Percentiles rank a stretch among this genome's conserved stretches.
Evolutionary conservation across 2,888 invertebrate species (phyloP).

Genomic region (Ennomos fuscantarius): DNA sequence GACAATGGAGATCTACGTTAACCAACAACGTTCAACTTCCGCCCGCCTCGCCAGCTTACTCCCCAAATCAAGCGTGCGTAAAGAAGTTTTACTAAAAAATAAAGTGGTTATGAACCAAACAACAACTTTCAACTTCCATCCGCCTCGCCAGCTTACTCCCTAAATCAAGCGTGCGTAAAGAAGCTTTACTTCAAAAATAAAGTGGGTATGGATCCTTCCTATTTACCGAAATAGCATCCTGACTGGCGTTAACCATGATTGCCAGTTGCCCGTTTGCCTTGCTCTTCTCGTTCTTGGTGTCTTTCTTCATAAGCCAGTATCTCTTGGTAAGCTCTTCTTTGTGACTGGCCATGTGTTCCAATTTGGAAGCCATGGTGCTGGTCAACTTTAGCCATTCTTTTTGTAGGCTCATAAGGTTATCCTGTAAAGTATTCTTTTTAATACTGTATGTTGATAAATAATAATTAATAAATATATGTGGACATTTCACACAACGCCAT

Average conservation of each 20-base stretch:
- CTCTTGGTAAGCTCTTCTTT: constrained; percentile 78
- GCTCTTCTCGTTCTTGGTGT: constrained; percentile 78
- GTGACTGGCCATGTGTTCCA: constrained; percentile 73
- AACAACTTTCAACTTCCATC: too few relatives aligned
- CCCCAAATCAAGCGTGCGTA: too few relatives aligned
- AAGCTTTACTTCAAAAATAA: neutral
- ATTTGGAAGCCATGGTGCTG: constrained; percentile 69
- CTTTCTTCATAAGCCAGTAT: constrained; percentile 79
- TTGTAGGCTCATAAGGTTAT: constrained; percentile 72
- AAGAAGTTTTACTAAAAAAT: too few relatives aligned
- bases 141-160: too few relatives aligned
- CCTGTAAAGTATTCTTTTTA: constrained; percentile 48
- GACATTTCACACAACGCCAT: too few relatives aligned
- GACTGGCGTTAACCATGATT: constrained; percentile 86
- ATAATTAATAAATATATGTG: neutral
- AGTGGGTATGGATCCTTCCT: neutral
- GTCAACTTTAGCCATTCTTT: constrained; percentile 77
- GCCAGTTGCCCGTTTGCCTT: constrained; percentile 84
- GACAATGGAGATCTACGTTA: too few relatives aligned
- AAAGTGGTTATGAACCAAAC: too few relatives aligned
- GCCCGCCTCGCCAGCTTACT: too few relatives aligned
- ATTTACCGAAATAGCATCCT: constrained; percentile 81
- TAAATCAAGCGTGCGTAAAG: too few relatives aligned
- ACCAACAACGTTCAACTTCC: too few relatives aligned
- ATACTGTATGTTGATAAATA: too few relatives aligned